Base-by-base conservation (phyloP, 2,113 vertebrate genomes). In the Lepidothrix coronata region DNA sequence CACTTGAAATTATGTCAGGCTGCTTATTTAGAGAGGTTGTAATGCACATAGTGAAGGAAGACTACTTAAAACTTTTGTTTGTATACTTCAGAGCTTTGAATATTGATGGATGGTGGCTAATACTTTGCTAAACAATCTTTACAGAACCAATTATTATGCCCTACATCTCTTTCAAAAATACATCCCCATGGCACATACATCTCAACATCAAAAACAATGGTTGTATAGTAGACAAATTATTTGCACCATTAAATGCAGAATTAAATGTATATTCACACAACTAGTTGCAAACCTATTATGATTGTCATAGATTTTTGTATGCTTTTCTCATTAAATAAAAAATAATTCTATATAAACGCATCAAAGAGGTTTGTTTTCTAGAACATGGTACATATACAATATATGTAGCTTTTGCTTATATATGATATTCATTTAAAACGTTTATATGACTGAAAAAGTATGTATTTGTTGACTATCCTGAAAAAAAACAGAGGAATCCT, bases 301-400 rank as follows among this genome's bases (percentile, higher is more conserved):
- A 15, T 52, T 75, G 25, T 57, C 22, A 25, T n/a, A 41, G 28
- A 2, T 57, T 91, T 77, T 74, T 74, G 9, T 43, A 35, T 55
- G 8, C 5, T 66, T 33, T 46, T 33, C 20, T 74, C 55, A 83
- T 66, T 28, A 44, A 92, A 68, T 37, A 73, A 68, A 72, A 72
- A 51, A 9, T 33, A 16, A 17, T 73, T 65, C 49, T 61, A 6
- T n/a, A 15, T 57, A 65, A 68, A 85, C 21, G 54, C 2, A 63
- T 5, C 8, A 55, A 76, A 80, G 11, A 63, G 1, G 1, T 43
- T 46, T 70, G 13, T 44, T 68, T 90, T 65, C 14, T 54, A 76
- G 24, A 48, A n/a, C 7, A 44, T 0, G 0, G 4, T 39, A 5
- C 67, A 28, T 25, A 48, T 31, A 52, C 2, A 62, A 21, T 28